phyloP scores from a whole-genome alignment of 2,797 vertebrate species.

The Mormyrus proboscirostris region DNA sequence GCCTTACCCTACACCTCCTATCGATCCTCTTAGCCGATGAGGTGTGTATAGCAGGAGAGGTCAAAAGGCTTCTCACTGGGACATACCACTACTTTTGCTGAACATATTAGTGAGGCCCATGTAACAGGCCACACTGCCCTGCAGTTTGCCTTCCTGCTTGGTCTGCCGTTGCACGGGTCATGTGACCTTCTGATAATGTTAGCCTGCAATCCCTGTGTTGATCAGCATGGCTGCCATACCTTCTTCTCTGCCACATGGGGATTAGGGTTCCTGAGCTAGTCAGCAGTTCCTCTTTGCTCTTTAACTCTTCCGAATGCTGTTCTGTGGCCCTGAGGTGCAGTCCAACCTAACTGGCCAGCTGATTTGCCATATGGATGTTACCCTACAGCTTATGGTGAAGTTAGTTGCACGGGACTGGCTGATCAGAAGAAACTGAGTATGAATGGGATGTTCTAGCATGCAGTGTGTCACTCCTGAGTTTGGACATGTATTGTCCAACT shows the following conservation, averaged over 20 bases:
- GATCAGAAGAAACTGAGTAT: not conserved
- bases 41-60: not conserved
- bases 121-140: not conserved
- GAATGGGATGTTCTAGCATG: not conserved
- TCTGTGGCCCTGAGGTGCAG: not conserved
- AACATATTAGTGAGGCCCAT: not conserved
- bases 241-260: not conserved
- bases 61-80: not conserved
- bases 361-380: not conserved
- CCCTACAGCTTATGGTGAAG: not conserved
- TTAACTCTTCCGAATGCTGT: not conserved
- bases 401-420: not conserved
- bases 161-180: not conserved
- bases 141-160: not conserved
- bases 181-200: not conserved
- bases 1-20: not conserved
- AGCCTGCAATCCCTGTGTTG: not conserved
- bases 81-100: not conserved
- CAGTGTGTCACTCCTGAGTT: not conserved
- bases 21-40: not conserved
- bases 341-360: not conserved
- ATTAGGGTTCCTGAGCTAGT: not conserved
- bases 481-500: not conserved
- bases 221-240: not conserved
- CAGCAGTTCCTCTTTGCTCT: not conserved